Evolutionary conservation across 2,113 vertebrate genomes (phyloP), one percentile per base, ranked within the genome.

Genomic region (Corynorhinus townsendii): DNA sequence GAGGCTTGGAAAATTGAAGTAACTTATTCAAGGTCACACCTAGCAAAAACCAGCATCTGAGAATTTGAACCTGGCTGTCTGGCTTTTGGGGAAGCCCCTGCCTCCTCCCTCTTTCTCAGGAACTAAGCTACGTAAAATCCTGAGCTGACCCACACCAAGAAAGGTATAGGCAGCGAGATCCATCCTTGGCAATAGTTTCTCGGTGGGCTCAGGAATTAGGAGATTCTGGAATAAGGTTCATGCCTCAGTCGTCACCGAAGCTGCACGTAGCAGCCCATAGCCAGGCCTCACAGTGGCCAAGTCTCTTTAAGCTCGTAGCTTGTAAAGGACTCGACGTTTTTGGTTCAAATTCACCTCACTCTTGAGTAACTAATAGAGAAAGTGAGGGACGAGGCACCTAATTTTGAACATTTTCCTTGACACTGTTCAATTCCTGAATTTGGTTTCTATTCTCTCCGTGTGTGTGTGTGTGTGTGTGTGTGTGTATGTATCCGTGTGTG

Each of bases 181-280:
- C 59, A 82, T 73, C 40, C 19, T 62, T 1, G 11, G 62, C 47
- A 59, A 9, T 7, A 69, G 40, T 33, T 54, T 26, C 12, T 62
- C 35, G 22, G 15, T 69, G 79, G 43, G n/a, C 77, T 52, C 52
- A 40, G 76, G 59, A 54, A 28, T 17, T 30, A 45, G 62, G 47
- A 45, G 26, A 40, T 59, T 33, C 22, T 16, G 24, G 40, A 84
- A 17, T 33, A 38, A n/a, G 66, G 22, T 7, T 54, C 26, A 10
- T 15, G n/a, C 12, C 16, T n/a, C 3, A 2, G 14, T 75, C 9
- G 8, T 93, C 24, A 17, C 4, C 0, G 54, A 75, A 82, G 14
- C 7, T 5, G 30, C 9, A 0, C 0, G 0, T 5, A 7, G 33
- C 1, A 10, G 33, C n/a, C 49, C 43, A 19, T 22, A 43, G 20